Percentiles rank a stretch among this genome's conserved stretches.
Evolutionary conservation across 2,888 invertebrate species (phyloP).

Genomic region (Cancer borealis): DNA sequence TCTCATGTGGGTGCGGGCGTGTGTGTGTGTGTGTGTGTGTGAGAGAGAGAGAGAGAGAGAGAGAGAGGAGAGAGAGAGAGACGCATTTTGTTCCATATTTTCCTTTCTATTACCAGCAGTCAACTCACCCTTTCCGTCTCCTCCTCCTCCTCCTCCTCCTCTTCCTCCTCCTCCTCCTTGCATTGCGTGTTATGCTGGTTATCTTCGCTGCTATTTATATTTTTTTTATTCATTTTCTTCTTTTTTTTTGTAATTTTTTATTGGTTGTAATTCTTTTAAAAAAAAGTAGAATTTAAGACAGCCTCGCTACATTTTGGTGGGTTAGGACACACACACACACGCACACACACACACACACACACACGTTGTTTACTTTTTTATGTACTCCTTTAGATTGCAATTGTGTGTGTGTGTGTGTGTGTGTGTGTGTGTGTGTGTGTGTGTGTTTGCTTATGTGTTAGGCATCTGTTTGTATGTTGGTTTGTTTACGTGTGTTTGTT

Average conservation of each 20-base stretch:
- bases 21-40: background rate
- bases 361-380: background rate
- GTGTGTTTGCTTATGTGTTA: background rate
- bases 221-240: background rate
- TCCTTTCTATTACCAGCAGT: background rate
- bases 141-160: background rate
- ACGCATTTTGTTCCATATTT: background rate
- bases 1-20: constrained; percentile 46
- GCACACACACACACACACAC: background rate
- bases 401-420: constrained; percentile 4
- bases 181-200: background rate
- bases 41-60: constrained; percentile 11
- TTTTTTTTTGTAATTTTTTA: background rate
- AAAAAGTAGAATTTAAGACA: too few relatives aligned
- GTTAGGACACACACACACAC: too few relatives aligned
- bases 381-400: background rate
- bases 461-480: background rate
- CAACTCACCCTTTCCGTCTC: background rate
- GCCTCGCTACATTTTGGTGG: too few relatives aligned
- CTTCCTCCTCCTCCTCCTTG: background rate
- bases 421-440: constrained; percentile 11
- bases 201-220: background rate
- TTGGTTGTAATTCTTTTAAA: too few relatives aligned
- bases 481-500: background rate
- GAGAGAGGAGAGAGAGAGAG: background rate